Base-by-base conservation (phyloP, 2,888 invertebrate genomes). In the Eurytoma californica region DNA sequence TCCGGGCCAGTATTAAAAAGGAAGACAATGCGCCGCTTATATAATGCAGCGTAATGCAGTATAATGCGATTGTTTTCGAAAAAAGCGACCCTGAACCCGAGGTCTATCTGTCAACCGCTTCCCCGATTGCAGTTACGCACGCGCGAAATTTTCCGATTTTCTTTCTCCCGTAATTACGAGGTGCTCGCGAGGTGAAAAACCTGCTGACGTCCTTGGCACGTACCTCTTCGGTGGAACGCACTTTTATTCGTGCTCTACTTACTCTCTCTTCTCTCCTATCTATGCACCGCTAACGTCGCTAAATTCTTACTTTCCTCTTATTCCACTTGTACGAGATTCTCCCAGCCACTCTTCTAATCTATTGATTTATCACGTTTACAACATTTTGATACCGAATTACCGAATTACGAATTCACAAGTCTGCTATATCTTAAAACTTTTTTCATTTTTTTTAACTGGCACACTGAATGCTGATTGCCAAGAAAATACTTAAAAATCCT, bases 151-250 rank as follows among this genome's bases (percentile, higher is more conserved):
- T 63, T 3, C 7, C n/a, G 16, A 24, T 20, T 58, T 24, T 49
- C 18, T 53, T 66, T 66, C 66, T 66, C 47, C 9, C 39, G 24
- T 24, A 13, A 16, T 13, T n/a, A 12, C 3, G 63, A 47, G 61
- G 16, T 16, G 9, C 18, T n/a, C 9, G 28, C 39, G 13, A 72
- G 73, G 78, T 73, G 68, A 73, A 77, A 70, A 77, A 53, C 28
- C 58, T 51, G n/a, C 57, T 24, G 53, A 47, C 49, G 69, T 13
- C 73, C 73, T 73, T 78, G 78, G 78, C 68, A 78, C 78, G 73
- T 39, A 30, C 61, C 9, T 39, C 39, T 7, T 1, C 28, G 67
- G 65, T 58, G 28, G 24, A 78, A 78, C 55, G 77, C 39, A 60
- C 77, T 61, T 66, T 78, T 78, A 78, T 72, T 72, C 66, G 18